Percentiles rank a stretch among this genome's conserved stretches.
Conservation (phyloP, 2,797 vertebrate genomes). For the Mus caroli region DNA sequence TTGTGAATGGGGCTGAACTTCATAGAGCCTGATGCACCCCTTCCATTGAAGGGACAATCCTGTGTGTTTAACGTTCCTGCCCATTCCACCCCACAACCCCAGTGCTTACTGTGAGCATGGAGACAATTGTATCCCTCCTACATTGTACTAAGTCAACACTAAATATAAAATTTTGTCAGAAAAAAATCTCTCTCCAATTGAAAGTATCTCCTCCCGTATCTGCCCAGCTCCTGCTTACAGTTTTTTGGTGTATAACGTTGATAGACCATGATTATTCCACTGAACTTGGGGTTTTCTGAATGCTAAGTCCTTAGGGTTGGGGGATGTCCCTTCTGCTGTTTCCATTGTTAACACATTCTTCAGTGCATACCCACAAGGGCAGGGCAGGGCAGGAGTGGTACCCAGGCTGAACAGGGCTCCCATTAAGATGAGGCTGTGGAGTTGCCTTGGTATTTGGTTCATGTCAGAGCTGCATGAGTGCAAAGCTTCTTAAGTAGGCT, state of each 20-base stretch:
- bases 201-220: background rate
- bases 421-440: too few relatives aligned
- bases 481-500: background rate
- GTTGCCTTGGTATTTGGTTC: background rate
- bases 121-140: background rate
- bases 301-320: conserved; percentile 3
- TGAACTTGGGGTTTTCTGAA: conserved; percentile 11
- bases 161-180: conserved; percentile 70
- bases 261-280: background rate
- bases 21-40: background rate
- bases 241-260: background rate
- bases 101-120: background rate
- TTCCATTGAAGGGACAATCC: background rate
- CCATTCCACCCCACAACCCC: too few relatives aligned
- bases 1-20: fast-evolving
- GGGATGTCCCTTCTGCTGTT: background rate
- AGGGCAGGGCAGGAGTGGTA: background rate
- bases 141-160: conserved; percentile 70
- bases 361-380: background rate
- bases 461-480: background rate
- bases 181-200: conserved; percentile 53
- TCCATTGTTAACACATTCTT: background rate
- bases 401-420: background rate
- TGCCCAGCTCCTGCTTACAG: background rate
- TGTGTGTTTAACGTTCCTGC: background rate